Conservation (phyloP, 2,888 invertebrate species). For the Brachypalpus laphriformis region DNA sequence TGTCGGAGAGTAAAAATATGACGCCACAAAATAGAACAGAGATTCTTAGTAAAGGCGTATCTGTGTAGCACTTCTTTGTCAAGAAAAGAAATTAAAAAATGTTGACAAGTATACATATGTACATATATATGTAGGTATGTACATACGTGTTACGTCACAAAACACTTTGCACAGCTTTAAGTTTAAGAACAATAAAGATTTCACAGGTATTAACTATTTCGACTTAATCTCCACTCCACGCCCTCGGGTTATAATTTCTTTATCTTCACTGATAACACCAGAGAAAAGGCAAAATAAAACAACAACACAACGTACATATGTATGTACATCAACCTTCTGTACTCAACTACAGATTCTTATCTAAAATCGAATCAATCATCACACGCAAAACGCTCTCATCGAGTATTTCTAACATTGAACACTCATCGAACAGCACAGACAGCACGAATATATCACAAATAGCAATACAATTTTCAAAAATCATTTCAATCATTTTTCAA, state of each 20-base stretch:
- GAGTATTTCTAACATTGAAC: slow-evolving; percentile 55
- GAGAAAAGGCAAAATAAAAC: background rate
- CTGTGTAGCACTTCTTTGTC: slow-evolving; percentile 3
- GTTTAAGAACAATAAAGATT: background rate
- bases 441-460: background rate
- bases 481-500: slow-evolving; percentile 24
- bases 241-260: background rate
- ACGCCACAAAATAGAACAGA: background rate
- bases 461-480: background rate
- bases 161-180: background rate
- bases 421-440: slow-evolving; percentile 4
- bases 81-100: background rate
- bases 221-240: slow-evolving; percentile 2
- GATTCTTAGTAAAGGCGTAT: background rate
- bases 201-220: background rate
- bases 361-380: slow-evolving; percentile 12
- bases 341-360: background rate
- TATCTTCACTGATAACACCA: slow-evolving; percentile 27
- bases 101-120: no score
- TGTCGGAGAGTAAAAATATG: background rate
- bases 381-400: background rate
- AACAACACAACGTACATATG: no score
- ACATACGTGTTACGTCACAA: background rate
- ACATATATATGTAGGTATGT: no score
- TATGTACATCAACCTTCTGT: background rate